These are phyloP conservation scores for Tympanuchus pallidicinctus DNA, from an alignment of 2,113 vertebrate species.

Conservation along the genomic window DNA sequence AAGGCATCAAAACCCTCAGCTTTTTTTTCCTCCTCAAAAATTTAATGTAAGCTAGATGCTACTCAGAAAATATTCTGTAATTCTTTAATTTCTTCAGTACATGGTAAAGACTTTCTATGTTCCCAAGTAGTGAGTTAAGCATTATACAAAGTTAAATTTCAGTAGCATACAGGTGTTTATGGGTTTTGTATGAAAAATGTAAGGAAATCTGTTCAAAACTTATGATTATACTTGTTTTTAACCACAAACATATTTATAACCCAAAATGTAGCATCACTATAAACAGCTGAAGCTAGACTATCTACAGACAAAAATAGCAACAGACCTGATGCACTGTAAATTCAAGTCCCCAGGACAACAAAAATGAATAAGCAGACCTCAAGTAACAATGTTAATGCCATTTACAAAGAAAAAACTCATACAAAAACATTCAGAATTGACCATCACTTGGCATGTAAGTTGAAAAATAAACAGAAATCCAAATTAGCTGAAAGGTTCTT, in stretches of 20 bases:
- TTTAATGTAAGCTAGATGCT: constrained; percentile 85
- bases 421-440: constrained; percentile 83
- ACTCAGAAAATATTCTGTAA: constrained; percentile 84
- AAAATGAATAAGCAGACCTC: constrained; percentile 83
- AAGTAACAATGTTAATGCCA: constrained; percentile 88
- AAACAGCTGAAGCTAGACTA: constrained; percentile 95
- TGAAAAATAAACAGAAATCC: constrained; percentile 76
- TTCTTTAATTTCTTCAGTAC: constrained; percentile 85
- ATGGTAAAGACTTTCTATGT: constrained; percentile 86
- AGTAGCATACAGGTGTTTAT: constrained; percentile 95
- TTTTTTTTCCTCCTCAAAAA: constrained; percentile 69
- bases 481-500: constrained; percentile 79
- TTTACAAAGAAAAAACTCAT: constrained; percentile 85
- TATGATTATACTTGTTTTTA: constrained; percentile 91
- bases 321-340: constrained; percentile 92
- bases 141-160: constrained; percentile 94
- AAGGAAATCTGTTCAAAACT: constrained; percentile 92
- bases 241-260: constrained; percentile 97
- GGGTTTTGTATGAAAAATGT: constrained; percentile 89
- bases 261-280: constrained; percentile 88
- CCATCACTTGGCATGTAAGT: constrained; percentile 89
- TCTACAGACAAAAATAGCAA: constrained; percentile 96
- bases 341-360: constrained; percentile 90
- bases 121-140: constrained; percentile 92
- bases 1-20: constrained; percentile 80